Evolutionary conservation across 2,888 invertebrate genomes (phyloP), one percentile per base, ranked within the genome.

Genomic region (Trissolcus brochymenae): DNA sequence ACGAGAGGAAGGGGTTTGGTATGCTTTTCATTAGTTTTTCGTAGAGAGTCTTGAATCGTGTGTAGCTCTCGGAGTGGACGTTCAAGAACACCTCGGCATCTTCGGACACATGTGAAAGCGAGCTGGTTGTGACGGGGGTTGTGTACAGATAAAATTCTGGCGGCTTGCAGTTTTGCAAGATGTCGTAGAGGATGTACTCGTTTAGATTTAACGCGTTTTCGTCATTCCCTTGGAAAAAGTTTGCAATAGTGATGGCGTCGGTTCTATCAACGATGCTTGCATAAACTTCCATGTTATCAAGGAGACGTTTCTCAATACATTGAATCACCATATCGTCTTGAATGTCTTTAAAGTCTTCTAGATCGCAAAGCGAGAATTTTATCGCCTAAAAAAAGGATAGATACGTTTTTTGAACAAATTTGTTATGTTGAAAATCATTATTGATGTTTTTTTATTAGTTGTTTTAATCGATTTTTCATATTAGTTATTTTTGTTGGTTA

Each of bases 361-460:
- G n/a, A n/a, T 14, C 14, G 11, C 11, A 7, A n/a, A 54, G 54
- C 16, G 93, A 92, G 79, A 95, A 91, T 79, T 93, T 91, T 72
- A 95, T 91, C 21, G 94, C 95, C 92, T 93, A 81, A 51, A 51
- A n/a, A 51, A 17, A 4, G 13, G 16, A 13, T 16, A 21, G 17
- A 51, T 51, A 19, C 14, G 2, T 21, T 51, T 46, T 14, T 25
- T 6, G 4, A 25, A 25, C 6, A 25, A 4, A 25, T 25, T 25
- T 25, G 6, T 4, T 25, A 25, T 4, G 4, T 25, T 25, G 25
- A 25, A 3, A 25, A 25, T 25, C 2, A 25, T 25, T 6, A 25
- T 25, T 25, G 25, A 4, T 21, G 21, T 21, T 4, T 25, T 25
- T 25, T 25, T 25, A 25, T 25, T 25, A 4, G 2, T 19, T 19